Percentiles rank a stretch among this genome's conserved stretches.
phyloP scores from a whole-genome alignment of 64 coral and sea anemone species.

The Montipora sp. region DNA sequence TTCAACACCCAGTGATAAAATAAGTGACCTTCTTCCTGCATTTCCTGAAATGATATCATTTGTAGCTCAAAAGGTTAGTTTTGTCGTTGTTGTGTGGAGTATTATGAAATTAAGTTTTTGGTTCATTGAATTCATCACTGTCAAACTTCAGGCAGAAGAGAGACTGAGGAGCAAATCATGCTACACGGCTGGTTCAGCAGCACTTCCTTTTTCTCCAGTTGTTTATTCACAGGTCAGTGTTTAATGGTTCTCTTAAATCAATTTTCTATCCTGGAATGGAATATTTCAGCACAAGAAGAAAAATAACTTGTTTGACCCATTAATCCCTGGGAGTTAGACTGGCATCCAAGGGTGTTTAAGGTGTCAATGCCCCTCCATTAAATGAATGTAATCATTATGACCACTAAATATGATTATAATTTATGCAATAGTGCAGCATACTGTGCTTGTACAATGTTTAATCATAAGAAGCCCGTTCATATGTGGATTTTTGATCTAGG shows the following conservation, averaged over 20 bases:
- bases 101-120: neutral
- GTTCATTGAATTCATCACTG: neutral
- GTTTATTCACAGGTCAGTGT: constrained; percentile 76
- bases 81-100: neutral
- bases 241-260: neutral
- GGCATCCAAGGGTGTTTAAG: no score
- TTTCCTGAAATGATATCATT: constrained; percentile 83
- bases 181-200: constrained; percentile 67
- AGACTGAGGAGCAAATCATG: constrained; percentile 60
- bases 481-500: neutral
- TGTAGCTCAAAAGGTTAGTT: constrained; percentile 77
- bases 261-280: neutral
- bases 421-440: no score
- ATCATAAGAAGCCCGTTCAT: no score
- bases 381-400: no score
- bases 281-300: no score
- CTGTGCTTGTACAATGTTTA: no score
- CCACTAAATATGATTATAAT: no score
- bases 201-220: constrained; percentile 61
- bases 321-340: neutral
- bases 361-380: no score
- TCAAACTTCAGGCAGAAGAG: constrained; percentile 56
- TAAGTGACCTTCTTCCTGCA: constrained; percentile 29
- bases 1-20: neutral
- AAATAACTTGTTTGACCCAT: no score